A percentile compares a stretch with the other conserved stretches of the same genome.
Conservation (phyloP, 2,113 vertebrate genomes). For the Dipodomys merriami region DNA sequence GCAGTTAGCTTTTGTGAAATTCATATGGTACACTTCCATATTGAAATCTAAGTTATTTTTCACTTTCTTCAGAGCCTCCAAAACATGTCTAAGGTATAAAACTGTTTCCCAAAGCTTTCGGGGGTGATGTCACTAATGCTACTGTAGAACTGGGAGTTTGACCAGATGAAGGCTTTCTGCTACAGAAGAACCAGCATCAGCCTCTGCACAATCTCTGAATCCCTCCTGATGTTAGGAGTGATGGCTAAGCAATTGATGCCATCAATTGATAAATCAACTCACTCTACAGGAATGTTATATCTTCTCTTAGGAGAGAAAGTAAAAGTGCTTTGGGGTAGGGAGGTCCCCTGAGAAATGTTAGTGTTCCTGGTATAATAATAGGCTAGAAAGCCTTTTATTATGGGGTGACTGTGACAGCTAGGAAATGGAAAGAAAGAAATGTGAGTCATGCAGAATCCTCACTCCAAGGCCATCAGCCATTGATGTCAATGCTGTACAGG, state of each 20-base stretch:
- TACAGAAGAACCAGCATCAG: not conserved
- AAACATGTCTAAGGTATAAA: not conserved
- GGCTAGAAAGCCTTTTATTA: slow-evolving; percentile 50
- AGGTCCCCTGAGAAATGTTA: slow-evolving; percentile 64
- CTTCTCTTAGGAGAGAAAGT: slow-evolving; percentile 50
- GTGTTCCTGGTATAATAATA: slow-evolving; percentile 59
- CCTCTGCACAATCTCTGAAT: not conserved
- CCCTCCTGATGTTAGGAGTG: not conserved
- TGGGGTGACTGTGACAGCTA: slow-evolving; percentile 45
- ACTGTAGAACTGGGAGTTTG: slow-evolving; percentile 1
- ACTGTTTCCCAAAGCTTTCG: not conserved
- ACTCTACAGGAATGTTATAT: slow-evolving; percentile 17
- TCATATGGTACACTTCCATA: not conserved
- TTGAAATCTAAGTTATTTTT: slow-evolving; percentile 23
- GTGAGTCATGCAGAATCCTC: slow-evolving; percentile 51
- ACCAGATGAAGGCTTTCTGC: not conserved
- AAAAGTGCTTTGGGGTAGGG: slow-evolving; percentile 66
- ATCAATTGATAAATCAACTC: slow-evolving; percentile 35
- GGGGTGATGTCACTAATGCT: no score
- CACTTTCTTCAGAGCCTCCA: not conserved
- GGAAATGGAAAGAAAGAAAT: slow-evolving; percentile 58
- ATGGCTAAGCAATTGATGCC: not conserved
- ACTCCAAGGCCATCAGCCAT: not conserved
- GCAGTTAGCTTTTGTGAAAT: not conserved
- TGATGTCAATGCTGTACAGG: not conserved